phyloP scores from a whole-genome alignment of 2,113 vertebrate genomes.

The Lophotis ruficrista region DNA sequence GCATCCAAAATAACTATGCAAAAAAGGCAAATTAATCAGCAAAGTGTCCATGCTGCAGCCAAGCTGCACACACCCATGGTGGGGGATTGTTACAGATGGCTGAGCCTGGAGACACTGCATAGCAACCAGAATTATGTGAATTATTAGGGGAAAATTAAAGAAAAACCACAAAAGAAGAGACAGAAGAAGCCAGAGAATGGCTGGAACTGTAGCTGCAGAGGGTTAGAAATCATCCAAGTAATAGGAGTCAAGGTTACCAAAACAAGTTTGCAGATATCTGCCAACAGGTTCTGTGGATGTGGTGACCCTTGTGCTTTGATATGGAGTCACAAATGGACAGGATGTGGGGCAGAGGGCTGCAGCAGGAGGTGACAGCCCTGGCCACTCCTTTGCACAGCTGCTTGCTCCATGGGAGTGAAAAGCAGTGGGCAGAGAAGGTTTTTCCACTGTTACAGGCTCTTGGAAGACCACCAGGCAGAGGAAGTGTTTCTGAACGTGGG shows the following conservation, averaged over 20 bases:
- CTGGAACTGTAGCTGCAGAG: background rate
- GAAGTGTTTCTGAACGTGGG: background rate
- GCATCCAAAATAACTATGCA: background rate
- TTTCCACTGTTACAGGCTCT: background rate
- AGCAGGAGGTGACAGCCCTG: background rate
- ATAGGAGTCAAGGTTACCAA: background rate
- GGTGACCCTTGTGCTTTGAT: background rate
- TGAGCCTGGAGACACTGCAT: conserved; percentile 41
- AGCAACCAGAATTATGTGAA: conserved; percentile 39
- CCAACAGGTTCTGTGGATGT: background rate
- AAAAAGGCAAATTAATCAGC: conserved; percentile 6
- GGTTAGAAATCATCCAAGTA: background rate
- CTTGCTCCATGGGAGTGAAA: background rate
- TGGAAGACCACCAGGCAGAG: background rate
- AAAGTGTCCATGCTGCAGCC: background rate
- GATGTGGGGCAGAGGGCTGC: background rate
- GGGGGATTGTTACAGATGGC: background rate
- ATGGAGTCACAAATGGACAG: background rate
- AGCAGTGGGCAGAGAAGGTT: background rate
- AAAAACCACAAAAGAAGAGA: background rate
- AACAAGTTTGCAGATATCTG: background rate
- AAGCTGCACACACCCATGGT: background rate
- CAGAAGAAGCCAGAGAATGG: background rate
- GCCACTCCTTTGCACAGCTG: background rate
- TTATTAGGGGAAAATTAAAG: background rate